Percentiles rank a stretch among this genome's conserved stretches.
phyloP scores from a whole-genome alignment of 2,797 vertebrate species.

The Danionella dracula region DNA sequence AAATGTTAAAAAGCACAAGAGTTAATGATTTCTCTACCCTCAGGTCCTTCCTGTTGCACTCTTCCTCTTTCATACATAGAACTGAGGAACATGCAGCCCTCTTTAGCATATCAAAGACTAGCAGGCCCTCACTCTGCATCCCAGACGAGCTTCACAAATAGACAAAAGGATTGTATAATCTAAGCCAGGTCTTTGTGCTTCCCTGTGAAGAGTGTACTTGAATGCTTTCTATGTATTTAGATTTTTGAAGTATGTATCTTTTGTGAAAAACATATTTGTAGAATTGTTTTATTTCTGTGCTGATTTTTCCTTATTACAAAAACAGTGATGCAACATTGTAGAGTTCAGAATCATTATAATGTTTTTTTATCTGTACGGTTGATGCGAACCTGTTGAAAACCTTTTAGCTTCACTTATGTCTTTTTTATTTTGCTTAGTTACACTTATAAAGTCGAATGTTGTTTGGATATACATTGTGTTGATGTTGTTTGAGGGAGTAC shows the following conservation, averaged over 20 bases:
- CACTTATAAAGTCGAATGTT: no score
- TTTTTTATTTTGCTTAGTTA: no score
- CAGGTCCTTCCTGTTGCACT: neutral
- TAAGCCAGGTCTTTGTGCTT: neutral
- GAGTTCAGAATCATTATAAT: neutral
- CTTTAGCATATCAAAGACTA: conserved; percentile 27
- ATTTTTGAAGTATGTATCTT: neutral
- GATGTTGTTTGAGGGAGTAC: no score
- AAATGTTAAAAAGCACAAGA: conserved; percentile 8
- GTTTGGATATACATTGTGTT: no score
- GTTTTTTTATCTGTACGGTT: no score
- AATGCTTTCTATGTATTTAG: neutral
- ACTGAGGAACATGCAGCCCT: conserved; percentile 6
- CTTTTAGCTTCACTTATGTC: no score
- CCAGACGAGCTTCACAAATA: conserved; percentile 7
- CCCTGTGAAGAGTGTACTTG: neutral
- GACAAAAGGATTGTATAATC: neutral
- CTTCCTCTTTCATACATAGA: neutral
- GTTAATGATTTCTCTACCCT: conserved; percentile 11
- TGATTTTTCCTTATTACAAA: no score
- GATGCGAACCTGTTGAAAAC: no score
- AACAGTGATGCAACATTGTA: no score
- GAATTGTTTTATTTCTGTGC: neutral
- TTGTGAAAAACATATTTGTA: neutral
- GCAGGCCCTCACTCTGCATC: neutral